phyloP scores from a whole-genome alignment of 2,888 invertebrate genomes.

The Drosophila putrida region DNA sequence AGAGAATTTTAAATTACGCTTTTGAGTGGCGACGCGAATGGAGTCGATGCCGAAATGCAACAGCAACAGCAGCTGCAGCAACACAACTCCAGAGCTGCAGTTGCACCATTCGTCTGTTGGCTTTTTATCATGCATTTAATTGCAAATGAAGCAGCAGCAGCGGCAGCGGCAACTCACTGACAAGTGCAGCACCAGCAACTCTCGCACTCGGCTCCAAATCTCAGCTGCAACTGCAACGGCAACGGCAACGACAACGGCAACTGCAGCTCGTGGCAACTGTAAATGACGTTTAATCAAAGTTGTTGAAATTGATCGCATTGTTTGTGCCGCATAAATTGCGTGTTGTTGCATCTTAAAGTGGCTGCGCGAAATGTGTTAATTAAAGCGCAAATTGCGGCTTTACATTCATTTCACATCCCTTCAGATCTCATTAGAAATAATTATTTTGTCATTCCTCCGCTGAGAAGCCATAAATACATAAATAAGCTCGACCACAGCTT shows the following conservation, averaged over 20 bases:
- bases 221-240: conserved; percentile 33
- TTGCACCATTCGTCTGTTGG: conserved; percentile 29
- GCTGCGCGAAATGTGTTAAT: conserved; percentile 63
- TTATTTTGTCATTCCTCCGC: conserved; percentile 44
- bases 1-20: conserved; percentile 80
- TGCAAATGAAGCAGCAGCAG: conserved; percentile 72
- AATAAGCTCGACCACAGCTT: conserved; percentile 62
- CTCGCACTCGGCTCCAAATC: conserved; percentile 42
- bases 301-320: conserved; percentile 80
- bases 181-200: conserved; percentile 16
- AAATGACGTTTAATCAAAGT: conserved; percentile 81
- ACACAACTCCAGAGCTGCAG: conserved; percentile 25
- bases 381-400: conserved; percentile 45
- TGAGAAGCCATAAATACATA: conserved; percentile 61
- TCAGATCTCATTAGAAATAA: conserved; percentile 56
- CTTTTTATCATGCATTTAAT: conserved; percentile 73
- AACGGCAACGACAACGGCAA: conserved; percentile 14
- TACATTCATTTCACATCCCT: conserved; percentile 11
- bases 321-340: conserved; percentile 66
- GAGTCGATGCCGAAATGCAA: conserved; percentile 70
- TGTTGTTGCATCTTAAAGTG: conserved; percentile 71
- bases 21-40: conserved; percentile 72
- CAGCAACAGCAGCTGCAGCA: conserved; percentile 38
- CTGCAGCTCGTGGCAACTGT: conserved; percentile 56
- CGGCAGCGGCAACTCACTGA: conserved; percentile 18